Evolutionary conservation across 2,113 vertebrate species (phyloP).

Genomic region (Hemiscyllium ocellatum): DNA sequence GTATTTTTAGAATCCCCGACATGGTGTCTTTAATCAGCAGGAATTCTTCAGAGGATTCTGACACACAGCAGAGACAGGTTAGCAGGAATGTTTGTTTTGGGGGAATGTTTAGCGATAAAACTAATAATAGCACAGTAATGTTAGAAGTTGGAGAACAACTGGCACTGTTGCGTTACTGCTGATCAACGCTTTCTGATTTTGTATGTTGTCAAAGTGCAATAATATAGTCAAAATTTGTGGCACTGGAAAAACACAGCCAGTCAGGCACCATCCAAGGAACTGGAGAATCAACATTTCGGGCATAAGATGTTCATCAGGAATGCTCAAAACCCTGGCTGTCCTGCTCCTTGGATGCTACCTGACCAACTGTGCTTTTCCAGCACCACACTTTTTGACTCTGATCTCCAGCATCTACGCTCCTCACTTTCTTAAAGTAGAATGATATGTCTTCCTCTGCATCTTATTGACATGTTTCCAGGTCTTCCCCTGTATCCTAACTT

Average conservation of each 20-base stretch:
- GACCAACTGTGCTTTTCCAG: too few relatives aligned
- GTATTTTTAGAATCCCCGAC: not conserved
- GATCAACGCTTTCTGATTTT: not conserved
- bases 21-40: not conserved
- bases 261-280: too few relatives aligned
- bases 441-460: not conserved
- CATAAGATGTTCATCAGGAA: too few relatives aligned
- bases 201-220: not conserved
- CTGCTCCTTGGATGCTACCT: too few relatives aligned
- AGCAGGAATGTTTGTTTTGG: not conserved
- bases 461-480: not conserved
- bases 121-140: not conserved
- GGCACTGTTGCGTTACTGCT: not conserved
- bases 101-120: not conserved
- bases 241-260: too few relatives aligned
- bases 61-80: not conserved
- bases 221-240: too few relatives aligned
- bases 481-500: not conserved
- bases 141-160: not conserved
- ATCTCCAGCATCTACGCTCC: too few relatives aligned
- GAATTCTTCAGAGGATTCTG: conserved; percentile 1
- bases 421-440: too few relatives aligned
- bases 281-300: too few relatives aligned
- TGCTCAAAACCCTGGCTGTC: too few relatives aligned
- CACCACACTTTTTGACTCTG: too few relatives aligned